Conservation (phyloP, 53 echinoderm and acorn worm genomes). For the Stichopus horrens region DNA sequence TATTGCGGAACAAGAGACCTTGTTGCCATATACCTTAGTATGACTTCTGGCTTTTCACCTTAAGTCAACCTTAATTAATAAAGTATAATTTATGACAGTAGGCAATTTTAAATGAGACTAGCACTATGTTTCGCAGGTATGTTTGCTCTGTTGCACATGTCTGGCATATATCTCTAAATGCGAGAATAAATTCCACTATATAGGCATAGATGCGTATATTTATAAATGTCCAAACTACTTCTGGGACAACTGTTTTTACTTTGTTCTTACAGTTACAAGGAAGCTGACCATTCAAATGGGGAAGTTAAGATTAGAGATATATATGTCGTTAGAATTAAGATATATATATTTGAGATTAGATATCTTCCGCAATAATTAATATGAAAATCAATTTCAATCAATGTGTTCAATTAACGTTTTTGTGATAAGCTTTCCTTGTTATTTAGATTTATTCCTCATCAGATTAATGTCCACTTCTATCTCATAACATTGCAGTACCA, state of each 20-base stretch:
- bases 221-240: too few species aligned
- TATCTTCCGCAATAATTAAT: not conserved
- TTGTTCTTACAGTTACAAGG: too few species aligned
- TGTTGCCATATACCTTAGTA: not conserved
- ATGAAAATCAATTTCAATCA: not conserved
- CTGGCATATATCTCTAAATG: not conserved
- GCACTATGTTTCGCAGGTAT: not conserved
- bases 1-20: not conserved
- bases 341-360: not conserved
- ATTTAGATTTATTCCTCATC: too few species aligned
- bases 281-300: too few species aligned
- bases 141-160: not conserved
- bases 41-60: not conserved
- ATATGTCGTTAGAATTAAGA: too few species aligned
- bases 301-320: too few species aligned
- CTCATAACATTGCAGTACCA: not conserved
- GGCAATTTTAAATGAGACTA: not conserved
- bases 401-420: not conserved
- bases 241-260: too few species aligned
- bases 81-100: not conserved
- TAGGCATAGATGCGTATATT: too few species aligned
- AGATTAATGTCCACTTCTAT: not conserved
- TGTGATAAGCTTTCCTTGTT: not conserved
- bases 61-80: not conserved
- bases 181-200: too few species aligned